phyloP scores from a whole-genome alignment of 2,888 invertebrate species.

The Leptarthrus brevirostris region DNA sequence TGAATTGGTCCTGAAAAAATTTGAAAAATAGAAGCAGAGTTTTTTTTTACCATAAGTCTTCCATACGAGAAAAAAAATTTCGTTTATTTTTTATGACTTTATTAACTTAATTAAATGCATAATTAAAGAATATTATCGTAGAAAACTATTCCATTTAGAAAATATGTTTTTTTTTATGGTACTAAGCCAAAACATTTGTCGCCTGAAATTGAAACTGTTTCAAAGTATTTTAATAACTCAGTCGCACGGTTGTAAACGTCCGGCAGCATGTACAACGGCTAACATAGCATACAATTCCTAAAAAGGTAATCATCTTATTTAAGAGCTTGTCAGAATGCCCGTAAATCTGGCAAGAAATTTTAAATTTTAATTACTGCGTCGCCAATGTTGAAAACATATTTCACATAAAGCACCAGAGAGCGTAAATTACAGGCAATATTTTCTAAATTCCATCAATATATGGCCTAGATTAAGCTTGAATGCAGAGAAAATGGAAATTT shows the following conservation, averaged over 20 bases:
- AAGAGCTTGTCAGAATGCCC: conserved; percentile 32
- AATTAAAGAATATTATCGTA: neutral
- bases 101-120: too few species aligned
- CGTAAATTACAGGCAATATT: conserved; percentile 30
- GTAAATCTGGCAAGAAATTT: conserved; percentile 33
- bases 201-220: too few species aligned
- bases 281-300: conserved; percentile 4
- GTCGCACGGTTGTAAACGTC: neutral
- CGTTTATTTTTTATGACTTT: too few species aligned
- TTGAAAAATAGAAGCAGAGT: too few species aligned
- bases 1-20: too few species aligned
- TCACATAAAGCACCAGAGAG: neutral
- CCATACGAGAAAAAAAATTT: too few species aligned
- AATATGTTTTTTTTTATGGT: too few species aligned
- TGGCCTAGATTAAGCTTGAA: conserved; percentile 23
- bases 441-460: conserved; percentile 34
- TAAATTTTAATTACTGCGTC: conserved; percentile 32
- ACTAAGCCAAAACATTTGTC: too few species aligned
- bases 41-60: too few species aligned
- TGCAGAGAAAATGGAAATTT: conserved; percentile 38
- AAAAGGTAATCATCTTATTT: conserved; percentile 28
- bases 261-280: neutral
- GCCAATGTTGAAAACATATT: neutral
- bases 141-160: neutral
- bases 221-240: too few species aligned